Conservation (phyloP, 2,888 invertebrate genomes). For the Hyposoter dolosus region DNA sequence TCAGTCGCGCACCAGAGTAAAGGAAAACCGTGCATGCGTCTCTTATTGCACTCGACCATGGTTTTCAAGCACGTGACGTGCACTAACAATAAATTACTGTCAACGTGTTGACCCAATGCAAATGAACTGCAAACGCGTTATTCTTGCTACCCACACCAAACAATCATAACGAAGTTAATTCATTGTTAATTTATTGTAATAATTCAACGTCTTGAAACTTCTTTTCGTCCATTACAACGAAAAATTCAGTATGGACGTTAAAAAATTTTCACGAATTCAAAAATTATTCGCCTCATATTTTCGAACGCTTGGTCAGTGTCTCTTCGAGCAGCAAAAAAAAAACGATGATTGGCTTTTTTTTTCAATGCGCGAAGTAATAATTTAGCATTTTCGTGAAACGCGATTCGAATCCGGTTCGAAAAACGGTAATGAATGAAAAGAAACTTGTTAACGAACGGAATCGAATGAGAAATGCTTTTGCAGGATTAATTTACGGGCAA, state of each 20-base stretch:
- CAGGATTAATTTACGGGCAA: not conserved
- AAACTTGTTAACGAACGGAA: not conserved
- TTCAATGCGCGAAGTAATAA: not conserved
- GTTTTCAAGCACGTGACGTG: conserved; percentile 32
- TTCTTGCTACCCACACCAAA: not conserved
- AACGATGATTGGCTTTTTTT: conserved; percentile 10
- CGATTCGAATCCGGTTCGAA: not conserved
- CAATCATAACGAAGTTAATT: not conserved
- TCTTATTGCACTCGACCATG: conserved; percentile 28
- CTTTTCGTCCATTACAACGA: not conserved
- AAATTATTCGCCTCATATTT: not conserved
- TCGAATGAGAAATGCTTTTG: not conserved
- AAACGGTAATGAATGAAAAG: not conserved
- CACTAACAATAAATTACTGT: conserved; percentile 26
- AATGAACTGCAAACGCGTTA: conserved; percentile 6
- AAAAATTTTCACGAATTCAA: not conserved
- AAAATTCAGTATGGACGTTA: not conserved
- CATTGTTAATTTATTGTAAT: not conserved
- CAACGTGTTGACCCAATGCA: conserved; percentile 23
- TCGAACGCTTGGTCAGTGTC: not conserved
- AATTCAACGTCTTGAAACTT: not conserved
- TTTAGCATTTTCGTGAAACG: conserved; percentile 31
- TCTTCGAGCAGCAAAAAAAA: not conserved
- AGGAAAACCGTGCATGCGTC: conserved; percentile 4
- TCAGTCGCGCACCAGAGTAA: conserved; percentile 10